These are phyloP conservation scores for Amphilophus citrinellus DNA, from an alignment of 2,113 vertebrate species.

Conservation along the genomic window DNA sequence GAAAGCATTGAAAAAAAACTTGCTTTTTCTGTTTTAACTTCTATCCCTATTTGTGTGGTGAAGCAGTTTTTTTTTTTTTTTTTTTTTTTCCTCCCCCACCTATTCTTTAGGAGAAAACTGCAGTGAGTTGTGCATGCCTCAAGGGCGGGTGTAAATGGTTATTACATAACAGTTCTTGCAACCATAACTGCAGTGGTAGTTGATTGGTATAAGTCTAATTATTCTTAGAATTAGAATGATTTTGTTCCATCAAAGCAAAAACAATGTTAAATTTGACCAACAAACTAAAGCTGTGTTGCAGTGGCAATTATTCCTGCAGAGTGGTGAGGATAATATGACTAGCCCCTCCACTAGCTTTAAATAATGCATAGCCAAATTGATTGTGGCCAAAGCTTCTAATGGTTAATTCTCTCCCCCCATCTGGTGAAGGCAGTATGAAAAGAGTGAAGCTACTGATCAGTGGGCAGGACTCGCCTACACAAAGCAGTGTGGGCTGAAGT, in stretches of 20 bases:
- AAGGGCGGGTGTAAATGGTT: accelerated
- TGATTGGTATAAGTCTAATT: background rate
- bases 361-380: conserved; percentile 12
- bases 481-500: conserved; percentile 39
- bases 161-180: background rate
- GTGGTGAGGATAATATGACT: background rate
- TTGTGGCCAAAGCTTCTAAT: conserved; percentile 6
- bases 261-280: background rate
- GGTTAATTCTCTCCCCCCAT: conserved; percentile 8
- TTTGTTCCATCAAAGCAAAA: conserved; percentile 5
- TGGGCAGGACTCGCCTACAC: conserved; percentile 34
- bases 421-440: conserved; percentile 3
- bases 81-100: too few relatives aligned
- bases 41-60: background rate
- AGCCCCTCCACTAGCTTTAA: background rate
- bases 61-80: background rate
- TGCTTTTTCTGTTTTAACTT: too few relatives aligned
- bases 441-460: conserved; percentile 35
- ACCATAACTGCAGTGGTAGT: background rate
- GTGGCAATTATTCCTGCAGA: background rate
- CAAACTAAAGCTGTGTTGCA: background rate
- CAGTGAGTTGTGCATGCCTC: background rate
- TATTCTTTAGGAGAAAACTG: background rate
- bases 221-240: background rate
- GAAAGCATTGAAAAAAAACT: background rate